Conservation (phyloP, 2,888 invertebrate species). For the Neoscelio sp. region DNA sequence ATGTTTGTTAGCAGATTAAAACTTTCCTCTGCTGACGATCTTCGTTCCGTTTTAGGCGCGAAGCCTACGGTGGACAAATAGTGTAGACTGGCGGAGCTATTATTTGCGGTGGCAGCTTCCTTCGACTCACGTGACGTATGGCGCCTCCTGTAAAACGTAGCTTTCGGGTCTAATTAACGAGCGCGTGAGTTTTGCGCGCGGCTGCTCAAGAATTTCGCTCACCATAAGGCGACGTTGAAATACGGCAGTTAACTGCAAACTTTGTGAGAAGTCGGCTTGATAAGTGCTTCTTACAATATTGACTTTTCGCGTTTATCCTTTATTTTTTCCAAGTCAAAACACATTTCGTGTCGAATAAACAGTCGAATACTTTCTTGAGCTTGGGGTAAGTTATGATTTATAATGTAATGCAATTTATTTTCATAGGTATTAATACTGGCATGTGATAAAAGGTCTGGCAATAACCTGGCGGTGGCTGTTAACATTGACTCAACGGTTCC, state of each 20-base stretch:
- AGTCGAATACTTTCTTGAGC: too few relatives aligned
- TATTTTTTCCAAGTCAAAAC: too few relatives aligned
- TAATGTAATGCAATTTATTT: too few relatives aligned
- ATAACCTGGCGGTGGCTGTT: too few relatives aligned
- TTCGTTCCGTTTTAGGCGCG: slow-evolving; percentile 24
- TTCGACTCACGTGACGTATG: slow-evolving; percentile 71
- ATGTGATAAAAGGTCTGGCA: too few relatives aligned
- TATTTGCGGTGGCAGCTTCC: slow-evolving; percentile 69
- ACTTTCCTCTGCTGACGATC: slow-evolving; percentile 46
- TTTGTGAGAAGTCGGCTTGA: slow-evolving; percentile 50
- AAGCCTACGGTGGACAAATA: slow-evolving; percentile 66
- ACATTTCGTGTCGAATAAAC: too few relatives aligned
- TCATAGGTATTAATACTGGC: too few relatives aligned
- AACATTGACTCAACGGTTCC: too few relatives aligned
- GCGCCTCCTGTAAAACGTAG: slow-evolving; percentile 68
- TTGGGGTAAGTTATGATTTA: too few relatives aligned
- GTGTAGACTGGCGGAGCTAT: slow-evolving; percentile 66
- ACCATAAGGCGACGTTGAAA: slow-evolving; percentile 69
- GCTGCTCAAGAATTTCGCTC: slow-evolving; percentile 69
- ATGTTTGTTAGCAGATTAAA: slow-evolving; percentile 51
- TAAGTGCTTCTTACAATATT: slow-evolving; percentile 53
- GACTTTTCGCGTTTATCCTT: slow-evolving; percentile 41
- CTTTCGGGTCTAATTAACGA: slow-evolving; percentile 71
- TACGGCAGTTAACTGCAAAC: slow-evolving; percentile 65
- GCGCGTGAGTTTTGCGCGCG: slow-evolving; percentile 66